Evolutionary conservation across 2,888 invertebrate genomes (phyloP), one percentile per base, ranked within the genome.

Genomic region (Drosophila kuntzei): DNA sequence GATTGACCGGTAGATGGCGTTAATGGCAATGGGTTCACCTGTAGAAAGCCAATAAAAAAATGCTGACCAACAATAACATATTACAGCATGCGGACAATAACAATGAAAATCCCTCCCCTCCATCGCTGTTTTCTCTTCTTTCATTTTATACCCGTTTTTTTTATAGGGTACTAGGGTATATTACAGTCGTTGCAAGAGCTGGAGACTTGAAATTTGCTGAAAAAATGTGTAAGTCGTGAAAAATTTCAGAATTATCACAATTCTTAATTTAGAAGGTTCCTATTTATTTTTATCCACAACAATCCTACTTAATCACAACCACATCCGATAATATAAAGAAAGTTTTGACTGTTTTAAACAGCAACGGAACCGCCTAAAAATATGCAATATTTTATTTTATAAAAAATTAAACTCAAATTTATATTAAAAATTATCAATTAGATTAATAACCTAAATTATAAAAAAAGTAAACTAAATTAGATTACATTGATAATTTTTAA

Each of bases 31-130:
- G 65, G 64, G 29, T 85, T 71, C 66, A 71, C 79, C 87, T 81
- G 85, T 76, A 67, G 74, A 70, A 79, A 62, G 74, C 76, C 82
- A 85, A 87, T 85, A 81, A 82, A 87, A 82, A 87, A 83, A 71
- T 82, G 78, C 68, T 58, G 67, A 57, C 54, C 80, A 75, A 64
- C 79, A 85, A 83, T 79, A 83, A 83, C 85, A 87, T 85, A 83
- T 87, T 87, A 81, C 77, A 69, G 79, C 76, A 76, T 73, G 64
- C 75, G 64, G 63, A 63, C 76, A 79, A 76, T 71, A 83, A 81
- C 79, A 87, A 83, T 78, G 73, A 66, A 64, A 57, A 14, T 36
- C 39, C 11, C 12, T 11, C 18, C 37, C 16, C 32, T 27, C 25
- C 37, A 7, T 27, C 6, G 14, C 14, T 16, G 12, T 11, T 25